Conservation (phyloP, 2,888 invertebrate species). For the Scaptodrosophila latifasciaeformis region DNA sequence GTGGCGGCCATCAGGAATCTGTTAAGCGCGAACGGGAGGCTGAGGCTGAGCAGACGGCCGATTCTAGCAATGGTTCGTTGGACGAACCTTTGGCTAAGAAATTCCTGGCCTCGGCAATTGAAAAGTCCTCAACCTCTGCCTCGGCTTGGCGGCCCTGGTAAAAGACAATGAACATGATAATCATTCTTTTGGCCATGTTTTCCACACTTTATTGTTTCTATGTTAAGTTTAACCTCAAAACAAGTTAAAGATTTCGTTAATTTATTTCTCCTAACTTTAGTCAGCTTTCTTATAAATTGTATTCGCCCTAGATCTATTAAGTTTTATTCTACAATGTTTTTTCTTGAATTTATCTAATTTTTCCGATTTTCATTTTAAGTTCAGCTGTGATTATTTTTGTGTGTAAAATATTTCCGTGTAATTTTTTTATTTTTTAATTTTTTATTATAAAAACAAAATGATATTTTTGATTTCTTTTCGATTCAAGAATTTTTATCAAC, state of each 20-base stretch:
- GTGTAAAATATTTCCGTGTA: conserved; percentile 47
- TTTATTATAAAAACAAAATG: conserved; percentile 4
- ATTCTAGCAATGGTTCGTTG: conserved; percentile 62
- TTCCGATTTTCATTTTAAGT: conserved; percentile 57
- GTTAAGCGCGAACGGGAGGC: conserved; percentile 31
- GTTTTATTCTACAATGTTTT: conserved; percentile 23
- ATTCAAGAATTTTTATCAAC: conserved; percentile 42
- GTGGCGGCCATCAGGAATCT: conserved; percentile 34
- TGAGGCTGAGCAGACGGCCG: conserved; percentile 36
- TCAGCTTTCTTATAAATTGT: conserved; percentile 15
- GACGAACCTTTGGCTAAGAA: conserved; percentile 65
- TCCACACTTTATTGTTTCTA: conserved; percentile 4
- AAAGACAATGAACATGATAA: conserved; percentile 10
- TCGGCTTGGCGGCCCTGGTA: conserved; percentile 79
- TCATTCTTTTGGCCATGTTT: conserved; percentile 1
- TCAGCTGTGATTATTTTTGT: conserved; percentile 64
- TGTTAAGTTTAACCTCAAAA: conserved; percentile 52
- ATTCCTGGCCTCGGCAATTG: conserved; percentile 45
- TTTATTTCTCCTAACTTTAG: conserved; percentile 35
- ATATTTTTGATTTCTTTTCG: conserved; percentile 16
- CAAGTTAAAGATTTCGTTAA: conserved; percentile 35
- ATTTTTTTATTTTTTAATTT: conserved; percentile 30
- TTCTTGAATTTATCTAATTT: conserved; percentile 22
- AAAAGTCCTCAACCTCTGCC: conserved; percentile 75
- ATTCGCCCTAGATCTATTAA: conserved; percentile 41